Percentiles rank a stretch among this genome's conserved stretches.
Conservation (phyloP, 2,797 vertebrate species). For the Falco biarmicus region DNA sequence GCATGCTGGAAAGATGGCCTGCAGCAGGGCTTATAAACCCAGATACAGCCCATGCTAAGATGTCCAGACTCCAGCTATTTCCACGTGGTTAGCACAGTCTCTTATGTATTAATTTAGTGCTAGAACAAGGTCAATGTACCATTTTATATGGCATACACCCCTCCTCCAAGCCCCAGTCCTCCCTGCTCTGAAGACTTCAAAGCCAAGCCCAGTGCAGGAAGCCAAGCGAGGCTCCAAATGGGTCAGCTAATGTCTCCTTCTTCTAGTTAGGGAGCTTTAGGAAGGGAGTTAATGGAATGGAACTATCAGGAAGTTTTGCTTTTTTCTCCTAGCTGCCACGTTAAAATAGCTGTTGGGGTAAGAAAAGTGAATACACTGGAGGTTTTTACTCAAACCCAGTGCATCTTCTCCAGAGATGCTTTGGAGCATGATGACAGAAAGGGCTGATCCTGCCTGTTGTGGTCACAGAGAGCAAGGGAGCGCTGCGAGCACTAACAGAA, state of each 20-base stretch:
- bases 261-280: neutral
- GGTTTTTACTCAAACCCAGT: neutral
- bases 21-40: neutral
- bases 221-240: neutral
- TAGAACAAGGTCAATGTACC: neutral
- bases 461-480: neutral
- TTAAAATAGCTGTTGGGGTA: neutral
- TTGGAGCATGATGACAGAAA: neutral
- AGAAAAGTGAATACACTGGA: neutral
- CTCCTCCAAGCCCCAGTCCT: neutral
- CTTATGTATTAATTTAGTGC: neutral
- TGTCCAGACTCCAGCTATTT: neutral
- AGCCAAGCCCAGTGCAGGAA: neutral
- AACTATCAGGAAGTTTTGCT: neutral
- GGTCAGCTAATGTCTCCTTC: neutral
- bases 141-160: neutral
- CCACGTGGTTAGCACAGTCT: neutral
- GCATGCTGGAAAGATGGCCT: accelerated
- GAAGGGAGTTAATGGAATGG: neutral
- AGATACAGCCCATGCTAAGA: neutral
- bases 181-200: neutral
- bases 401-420: neutral
- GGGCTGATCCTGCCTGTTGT: neutral
- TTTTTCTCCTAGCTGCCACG: neutral
- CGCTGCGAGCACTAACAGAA: neutral